Evolutionary conservation across 2,888 invertebrate species (phyloP).

Genomic region (Alentia gelatinosa): DNA sequence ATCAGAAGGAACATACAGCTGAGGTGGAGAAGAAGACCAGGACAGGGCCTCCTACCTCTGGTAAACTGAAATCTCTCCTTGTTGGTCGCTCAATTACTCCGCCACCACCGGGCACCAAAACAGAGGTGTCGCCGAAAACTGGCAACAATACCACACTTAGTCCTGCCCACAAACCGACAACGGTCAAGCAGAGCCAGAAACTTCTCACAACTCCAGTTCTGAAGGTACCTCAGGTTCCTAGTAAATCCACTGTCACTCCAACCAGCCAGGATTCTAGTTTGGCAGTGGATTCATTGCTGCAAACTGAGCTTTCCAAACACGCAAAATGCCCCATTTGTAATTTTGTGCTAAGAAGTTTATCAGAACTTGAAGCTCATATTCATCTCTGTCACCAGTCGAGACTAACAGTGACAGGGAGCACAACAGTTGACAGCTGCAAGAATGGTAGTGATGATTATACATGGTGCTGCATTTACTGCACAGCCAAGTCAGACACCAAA

Average conservation of each 20-base stretch:
- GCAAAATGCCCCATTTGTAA: conserved; percentile 38
- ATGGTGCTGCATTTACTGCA: conserved; percentile 33
- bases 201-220: neutral
- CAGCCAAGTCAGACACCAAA: conserved; percentile 24
- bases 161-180: neutral
- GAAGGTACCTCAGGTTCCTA: neutral
- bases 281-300: neutral
- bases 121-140: neutral
- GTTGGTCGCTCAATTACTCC: neutral
- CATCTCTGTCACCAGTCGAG: conserved; percentile 2
- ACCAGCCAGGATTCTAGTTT: neutral
- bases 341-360: conserved; percentile 23
- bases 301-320: conserved; percentile 27
- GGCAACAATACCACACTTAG: neutral
- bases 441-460: conserved; percentile 27
- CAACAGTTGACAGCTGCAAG: conserved; percentile 11
- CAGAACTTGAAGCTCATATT: conserved; percentile 22
- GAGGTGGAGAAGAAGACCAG: neutral
- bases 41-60: neutral
- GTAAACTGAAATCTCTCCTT: conserved; percentile 14
- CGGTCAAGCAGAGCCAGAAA: neutral
- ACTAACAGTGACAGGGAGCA: neutral
- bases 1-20: neutral
- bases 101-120: neutral
- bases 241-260: neutral